Evolutionary conservation across 1,140 invertebrate species (phyloP).

Genomic region (Drosophila rhopaloa): DNA sequence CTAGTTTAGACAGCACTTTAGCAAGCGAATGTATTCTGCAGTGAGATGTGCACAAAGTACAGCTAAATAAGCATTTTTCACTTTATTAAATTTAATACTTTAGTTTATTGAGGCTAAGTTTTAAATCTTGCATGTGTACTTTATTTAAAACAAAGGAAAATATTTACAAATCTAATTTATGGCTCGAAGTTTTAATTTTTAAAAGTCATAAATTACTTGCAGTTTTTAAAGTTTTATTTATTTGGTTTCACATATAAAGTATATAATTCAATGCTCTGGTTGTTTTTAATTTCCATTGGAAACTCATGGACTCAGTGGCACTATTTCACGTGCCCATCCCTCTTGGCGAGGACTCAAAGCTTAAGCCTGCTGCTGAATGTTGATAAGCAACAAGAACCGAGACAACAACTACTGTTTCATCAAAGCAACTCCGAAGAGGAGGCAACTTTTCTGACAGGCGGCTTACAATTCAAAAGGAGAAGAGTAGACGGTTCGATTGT

Average conservation of each 20-base stretch:
- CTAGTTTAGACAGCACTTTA: neutral
- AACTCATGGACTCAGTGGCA: neutral
- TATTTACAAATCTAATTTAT: no score
- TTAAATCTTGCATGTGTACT: no score
- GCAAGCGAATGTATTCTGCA: neutral
- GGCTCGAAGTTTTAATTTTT: no score
- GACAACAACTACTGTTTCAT: slow-evolving; percentile 24
- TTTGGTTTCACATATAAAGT: no score
- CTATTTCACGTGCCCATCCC: slow-evolving; percentile 17
- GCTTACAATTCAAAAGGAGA: slow-evolving; percentile 6
- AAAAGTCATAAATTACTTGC: no score
- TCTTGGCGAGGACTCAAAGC: slow-evolving; percentile 3
- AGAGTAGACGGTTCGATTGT: neutral
- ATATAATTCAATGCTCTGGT: no score
- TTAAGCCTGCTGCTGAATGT: slow-evolving; percentile 40
- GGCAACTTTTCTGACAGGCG: slow-evolving; percentile 35
- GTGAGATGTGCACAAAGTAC: neutral
- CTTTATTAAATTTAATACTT: no score
- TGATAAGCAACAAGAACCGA: slow-evolving; percentile 37
- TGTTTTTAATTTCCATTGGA: no score
- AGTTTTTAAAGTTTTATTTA: neutral
- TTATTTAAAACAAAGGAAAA: no score
- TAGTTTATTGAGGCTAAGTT: neutral
- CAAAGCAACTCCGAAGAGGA: slow-evolving; percentile 36
- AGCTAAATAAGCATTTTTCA: no score